Conservation (phyloP, 2,888 invertebrate species). For the Poecilus cupreus region DNA sequence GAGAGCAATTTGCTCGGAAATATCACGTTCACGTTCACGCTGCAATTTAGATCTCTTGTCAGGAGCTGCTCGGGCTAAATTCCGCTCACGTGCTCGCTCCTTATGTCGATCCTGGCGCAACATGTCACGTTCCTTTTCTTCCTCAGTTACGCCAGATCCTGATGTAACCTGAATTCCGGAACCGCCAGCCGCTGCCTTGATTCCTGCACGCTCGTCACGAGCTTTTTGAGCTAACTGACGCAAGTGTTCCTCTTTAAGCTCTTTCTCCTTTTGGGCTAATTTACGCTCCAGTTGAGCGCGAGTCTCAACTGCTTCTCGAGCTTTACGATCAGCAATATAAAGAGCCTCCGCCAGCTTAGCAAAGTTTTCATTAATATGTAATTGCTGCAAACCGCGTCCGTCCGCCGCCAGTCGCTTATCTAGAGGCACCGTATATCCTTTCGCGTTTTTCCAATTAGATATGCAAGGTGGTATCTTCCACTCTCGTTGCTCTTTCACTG, state of each 20-base stretch:
- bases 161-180: conserved; percentile 68
- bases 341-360: conserved; percentile 98
- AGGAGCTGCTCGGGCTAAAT: conserved; percentile 93
- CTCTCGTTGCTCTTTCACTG: conserved; percentile 98
- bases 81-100: conserved; percentile 93
- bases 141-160: conserved; percentile 78
- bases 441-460: conserved; percentile 99
- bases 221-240: conserved; percentile 95
- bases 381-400: conserved; percentile 96
- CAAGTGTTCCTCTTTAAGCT: conserved; percentile 96
- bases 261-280: conserved; percentile 97
- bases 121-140: conserved; percentile 87
- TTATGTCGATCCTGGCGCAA: conserved; percentile 92
- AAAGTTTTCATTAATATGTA: conserved; percentile 99
- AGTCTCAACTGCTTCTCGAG: conserved; percentile 97
- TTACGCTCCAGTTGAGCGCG: conserved; percentile 96
- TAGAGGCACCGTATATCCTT: conserved; percentile 85
- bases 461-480: conserved; percentile 99
- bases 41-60: conserved; percentile 93
- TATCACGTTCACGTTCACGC: conserved; percentile 94
- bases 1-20: conserved; percentile 98
- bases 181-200: conserved; percentile 71
- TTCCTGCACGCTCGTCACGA: conserved; percentile 94
- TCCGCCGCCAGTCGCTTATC: conserved; percentile 99
- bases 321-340: conserved; percentile 97